Evolutionary conservation across 2,113 vertebrate genomes (phyloP).

Genomic region (Barbus barbus): DNA sequence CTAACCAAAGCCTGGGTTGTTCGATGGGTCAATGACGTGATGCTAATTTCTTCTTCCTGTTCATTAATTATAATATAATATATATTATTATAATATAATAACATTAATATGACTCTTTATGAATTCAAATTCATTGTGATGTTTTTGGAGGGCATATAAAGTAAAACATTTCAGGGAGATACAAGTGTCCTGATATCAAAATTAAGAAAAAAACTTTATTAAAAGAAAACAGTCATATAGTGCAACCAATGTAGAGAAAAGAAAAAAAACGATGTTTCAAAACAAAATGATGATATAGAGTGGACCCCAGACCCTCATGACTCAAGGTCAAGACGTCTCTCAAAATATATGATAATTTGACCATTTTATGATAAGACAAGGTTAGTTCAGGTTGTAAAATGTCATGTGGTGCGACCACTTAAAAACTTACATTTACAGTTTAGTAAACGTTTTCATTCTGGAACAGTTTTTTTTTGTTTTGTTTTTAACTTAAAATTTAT

Average conservation of each 20-base stretch:
- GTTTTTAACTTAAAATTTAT: too few relatives aligned
- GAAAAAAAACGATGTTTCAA: neutral
- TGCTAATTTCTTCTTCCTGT: neutral
- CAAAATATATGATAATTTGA: too few relatives aligned
- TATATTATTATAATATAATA: neutral
- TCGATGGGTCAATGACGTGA: neutral
- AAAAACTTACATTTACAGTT: too few relatives aligned
- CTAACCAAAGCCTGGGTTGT: constrained; percentile 24
- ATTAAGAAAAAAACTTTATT: neutral
- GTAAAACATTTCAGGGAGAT: neutral
- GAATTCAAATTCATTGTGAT: too few relatives aligned
- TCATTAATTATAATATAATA: neutral
- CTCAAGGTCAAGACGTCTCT: neutral
- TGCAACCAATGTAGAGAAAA: neutral
- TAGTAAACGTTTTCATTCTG: too few relatives aligned
- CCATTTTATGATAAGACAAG: neutral
- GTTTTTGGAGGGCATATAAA: neutral
- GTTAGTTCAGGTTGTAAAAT: neutral
- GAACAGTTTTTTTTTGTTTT: too few relatives aligned
- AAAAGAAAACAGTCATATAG: neutral
- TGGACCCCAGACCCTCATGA: neutral
- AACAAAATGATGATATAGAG: neutral
- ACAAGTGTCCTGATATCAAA: neutral
- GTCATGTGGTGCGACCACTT: neutral
- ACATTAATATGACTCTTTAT: neutral